Percentiles rank a stretch among this genome's conserved stretches.
Evolutionary conservation across 2,888 invertebrate genomes (phyloP).

Genomic region (Automeris io): DNA sequence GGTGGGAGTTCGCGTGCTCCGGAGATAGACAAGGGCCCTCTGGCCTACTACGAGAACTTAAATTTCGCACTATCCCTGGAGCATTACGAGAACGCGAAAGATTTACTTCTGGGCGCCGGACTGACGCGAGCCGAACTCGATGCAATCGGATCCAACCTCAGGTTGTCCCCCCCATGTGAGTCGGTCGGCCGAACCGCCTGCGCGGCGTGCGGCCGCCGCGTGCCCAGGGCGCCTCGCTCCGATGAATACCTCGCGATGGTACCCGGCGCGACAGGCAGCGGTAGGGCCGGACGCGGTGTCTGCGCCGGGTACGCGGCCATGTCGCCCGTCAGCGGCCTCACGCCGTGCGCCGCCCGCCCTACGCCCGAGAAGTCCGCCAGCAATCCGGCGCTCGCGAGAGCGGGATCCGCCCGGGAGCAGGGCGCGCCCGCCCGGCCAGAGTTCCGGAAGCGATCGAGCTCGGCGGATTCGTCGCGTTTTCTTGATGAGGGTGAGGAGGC

Average conservation of each 20-base stretch:
- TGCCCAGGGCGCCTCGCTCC: neutral
- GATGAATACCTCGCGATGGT: conserved; percentile 85
- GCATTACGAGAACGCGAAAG: conserved; percentile 88
- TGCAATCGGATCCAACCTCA: conserved; percentile 49
- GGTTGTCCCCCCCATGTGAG: no score
- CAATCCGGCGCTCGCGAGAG: conserved; percentile 76
- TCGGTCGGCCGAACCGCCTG: no score
- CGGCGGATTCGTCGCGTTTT: conserved; percentile 84
- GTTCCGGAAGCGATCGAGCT: conserved; percentile 80
- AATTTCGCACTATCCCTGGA: conserved; percentile 87
- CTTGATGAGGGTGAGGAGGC: conserved; percentile 79
- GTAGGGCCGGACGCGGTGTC: no score
- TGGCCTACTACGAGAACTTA: conserved; percentile 83
- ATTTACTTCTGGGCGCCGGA: conserved; percentile 77
- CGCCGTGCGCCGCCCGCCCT: conserved; percentile 46
- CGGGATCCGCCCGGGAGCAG: neutral
- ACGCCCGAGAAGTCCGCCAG: conserved; percentile 80
- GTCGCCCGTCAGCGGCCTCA: conserved; percentile 79
- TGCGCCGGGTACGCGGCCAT: conserved; percentile 84
- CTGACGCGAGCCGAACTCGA: conserved; percentile 72
- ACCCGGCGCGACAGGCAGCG: conserved; percentile 59
- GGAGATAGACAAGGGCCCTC: conserved; percentile 61
- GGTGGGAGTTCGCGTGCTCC: conserved; percentile 6
- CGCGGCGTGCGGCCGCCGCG: no score
- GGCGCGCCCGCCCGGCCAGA: conserved; percentile 24